phyloP scores from a whole-genome alignment of 2,797 vertebrate genomes.

The Microctenopoma stevenorrisi region DNA sequence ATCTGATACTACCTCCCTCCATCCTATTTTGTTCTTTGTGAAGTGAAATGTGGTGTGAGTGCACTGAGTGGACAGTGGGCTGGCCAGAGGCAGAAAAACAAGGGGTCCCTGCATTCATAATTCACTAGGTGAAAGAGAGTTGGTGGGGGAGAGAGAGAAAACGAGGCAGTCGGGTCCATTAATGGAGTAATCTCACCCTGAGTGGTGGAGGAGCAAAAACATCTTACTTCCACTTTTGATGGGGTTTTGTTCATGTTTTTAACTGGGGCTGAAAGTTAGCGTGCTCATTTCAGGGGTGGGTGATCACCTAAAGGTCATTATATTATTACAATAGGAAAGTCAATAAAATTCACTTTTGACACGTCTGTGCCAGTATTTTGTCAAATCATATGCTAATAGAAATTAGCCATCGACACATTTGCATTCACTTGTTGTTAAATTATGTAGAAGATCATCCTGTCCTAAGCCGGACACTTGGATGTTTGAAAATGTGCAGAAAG shows the following conservation, averaged over 20 bases:
- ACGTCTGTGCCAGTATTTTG: too few species aligned
- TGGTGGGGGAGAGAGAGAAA: constrained; percentile 28
- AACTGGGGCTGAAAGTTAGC: constrained; percentile 23
- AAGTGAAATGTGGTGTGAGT: constrained; percentile 62
- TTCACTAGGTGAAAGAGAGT: constrained; percentile 79
- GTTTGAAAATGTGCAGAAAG: constrained; percentile 3
- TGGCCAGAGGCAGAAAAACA: constrained; percentile 75
- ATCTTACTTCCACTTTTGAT: constrained; percentile 51
- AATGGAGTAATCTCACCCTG: constrained; percentile 76
- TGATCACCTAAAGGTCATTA: neutral
- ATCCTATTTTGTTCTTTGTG: constrained; percentile 43
- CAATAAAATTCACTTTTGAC: too few species aligned
- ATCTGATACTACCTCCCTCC: constrained; percentile 18
- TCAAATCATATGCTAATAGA: too few species aligned
- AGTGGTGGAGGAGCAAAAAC: constrained; percentile 63
- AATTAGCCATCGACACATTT: too few species aligned
- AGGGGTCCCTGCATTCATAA: constrained; percentile 83
- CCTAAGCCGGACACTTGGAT: constrained; percentile 1
- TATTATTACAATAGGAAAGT: too few species aligned
- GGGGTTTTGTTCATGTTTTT: constrained; percentile 47
- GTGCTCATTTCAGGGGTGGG: neutral
- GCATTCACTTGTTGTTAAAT: neutral
- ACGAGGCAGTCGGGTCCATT: constrained; percentile 67
- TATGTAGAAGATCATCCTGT: neutral
- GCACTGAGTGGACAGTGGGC: constrained; percentile 76